Conservation (phyloP, 2,888 invertebrate genomes). For the Acanthosoma haemorrhoidale region DNA sequence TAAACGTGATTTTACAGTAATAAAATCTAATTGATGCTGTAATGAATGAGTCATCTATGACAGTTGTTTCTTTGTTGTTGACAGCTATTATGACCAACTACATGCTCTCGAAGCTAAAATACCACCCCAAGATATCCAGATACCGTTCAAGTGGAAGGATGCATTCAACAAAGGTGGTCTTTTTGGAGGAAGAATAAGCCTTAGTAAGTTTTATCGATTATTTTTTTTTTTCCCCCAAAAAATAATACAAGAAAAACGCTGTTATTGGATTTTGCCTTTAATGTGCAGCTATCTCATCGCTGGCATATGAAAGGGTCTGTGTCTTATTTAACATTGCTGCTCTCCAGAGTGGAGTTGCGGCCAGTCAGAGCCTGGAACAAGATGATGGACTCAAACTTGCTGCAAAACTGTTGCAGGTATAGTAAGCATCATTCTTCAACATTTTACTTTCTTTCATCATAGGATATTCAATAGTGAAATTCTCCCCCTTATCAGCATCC, state of each 20-base stretch:
- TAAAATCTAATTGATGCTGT: not conserved
- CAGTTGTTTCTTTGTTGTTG: slow-evolving; percentile 4
- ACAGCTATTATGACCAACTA: slow-evolving; percentile 94
- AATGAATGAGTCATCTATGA: not conserved
- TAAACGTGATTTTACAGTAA: too few relatives aligned
- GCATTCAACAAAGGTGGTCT: slow-evolving; percentile 94
- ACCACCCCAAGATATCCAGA: slow-evolving; percentile 87
- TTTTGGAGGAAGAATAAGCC: slow-evolving; percentile 84
- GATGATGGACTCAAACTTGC: slow-evolving; percentile 92
- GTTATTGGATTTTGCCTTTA: too few relatives aligned
- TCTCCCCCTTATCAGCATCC: too few relatives aligned
- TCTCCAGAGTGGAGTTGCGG: slow-evolving; percentile 81
- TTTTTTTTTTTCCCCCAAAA: too few relatives aligned
- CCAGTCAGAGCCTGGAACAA: slow-evolving; percentile 74
- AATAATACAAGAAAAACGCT: too few relatives aligned
- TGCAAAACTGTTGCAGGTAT: slow-evolving; percentile 83
- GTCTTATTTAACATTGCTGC: slow-evolving; percentile 95
- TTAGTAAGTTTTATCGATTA: slow-evolving; percentile 86
- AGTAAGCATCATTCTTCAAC: too few relatives aligned
- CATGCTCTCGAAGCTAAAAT: slow-evolving; percentile 88
- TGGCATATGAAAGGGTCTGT: slow-evolving; percentile 89
- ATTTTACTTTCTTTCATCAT: too few relatives aligned
- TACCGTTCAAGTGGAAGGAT: slow-evolving; percentile 99
- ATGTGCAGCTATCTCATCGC: slow-evolving; percentile 71
- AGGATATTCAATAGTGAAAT: too few relatives aligned